phyloP scores from a whole-genome alignment of 2,797 vertebrate genomes.

The Nasua narica region DNA sequence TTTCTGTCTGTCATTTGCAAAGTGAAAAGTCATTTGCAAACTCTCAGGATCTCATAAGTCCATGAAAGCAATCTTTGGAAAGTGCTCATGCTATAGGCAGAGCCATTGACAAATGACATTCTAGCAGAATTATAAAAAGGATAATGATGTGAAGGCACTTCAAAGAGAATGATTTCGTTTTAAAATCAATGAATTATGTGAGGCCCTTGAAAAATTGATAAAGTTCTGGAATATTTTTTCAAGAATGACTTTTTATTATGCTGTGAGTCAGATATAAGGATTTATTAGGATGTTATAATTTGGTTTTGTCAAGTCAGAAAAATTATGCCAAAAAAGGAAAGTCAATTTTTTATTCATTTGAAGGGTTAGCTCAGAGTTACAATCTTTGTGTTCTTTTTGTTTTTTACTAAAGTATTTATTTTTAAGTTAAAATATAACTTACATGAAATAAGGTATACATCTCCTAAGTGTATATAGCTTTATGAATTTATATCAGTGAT shows the following conservation, averaged over 20 bases:
- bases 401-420: not conserved
- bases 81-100: not conserved
- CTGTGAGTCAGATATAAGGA: not conserved
- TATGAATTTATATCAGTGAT: slow-evolving; percentile 20
- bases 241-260: not conserved
- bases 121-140: not conserved
- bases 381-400: not conserved
- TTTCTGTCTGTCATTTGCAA: not conserved
- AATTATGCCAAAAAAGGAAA: not conserved
- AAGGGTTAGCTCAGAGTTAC: not conserved
- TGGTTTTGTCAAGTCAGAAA: slow-evolving; percentile 10
- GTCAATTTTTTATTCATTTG: not conserved
- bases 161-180: not conserved
- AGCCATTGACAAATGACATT: not conserved
- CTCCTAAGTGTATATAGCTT: not conserved
- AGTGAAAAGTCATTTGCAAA: not conserved
- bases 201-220: not conserved
- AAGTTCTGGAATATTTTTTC: slow-evolving; percentile 10
- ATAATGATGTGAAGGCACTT: not conserved
- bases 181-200: not conserved
- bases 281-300: not conserved
- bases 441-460: not conserved
- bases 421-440: slow-evolving; percentile 2
- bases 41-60: not conserved
- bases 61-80: not conserved